Conservation (phyloP, 2,888 invertebrate genomes). For the Girardia tigrina region DNA sequence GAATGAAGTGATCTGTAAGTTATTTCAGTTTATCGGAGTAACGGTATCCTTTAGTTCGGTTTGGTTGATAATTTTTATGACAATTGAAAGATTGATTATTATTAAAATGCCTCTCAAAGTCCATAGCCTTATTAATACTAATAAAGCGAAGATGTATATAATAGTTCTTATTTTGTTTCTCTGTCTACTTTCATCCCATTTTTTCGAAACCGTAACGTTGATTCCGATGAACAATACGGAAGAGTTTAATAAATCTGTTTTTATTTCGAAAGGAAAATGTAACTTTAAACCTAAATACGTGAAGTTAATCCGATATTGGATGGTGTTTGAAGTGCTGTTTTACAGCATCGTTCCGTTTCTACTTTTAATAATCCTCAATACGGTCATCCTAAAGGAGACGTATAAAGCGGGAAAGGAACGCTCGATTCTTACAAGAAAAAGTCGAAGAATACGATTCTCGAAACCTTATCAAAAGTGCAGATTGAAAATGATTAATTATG, state of each 20-base stretch:
- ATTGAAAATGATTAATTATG: not conserved
- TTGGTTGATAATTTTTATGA: slow-evolving; percentile 47
- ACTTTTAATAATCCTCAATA: slow-evolving; percentile 25
- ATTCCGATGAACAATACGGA: not conserved
- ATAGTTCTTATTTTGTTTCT: slow-evolving; percentile 40
- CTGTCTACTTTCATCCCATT: slow-evolving; percentile 42
- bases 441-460: not conserved
- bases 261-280: not conserved
- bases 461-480: not conserved
- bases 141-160: slow-evolving; percentile 42
- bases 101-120: slow-evolving; percentile 45
- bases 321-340: slow-evolving; percentile 27
- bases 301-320: not conserved
- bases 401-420: slow-evolving; percentile 27
- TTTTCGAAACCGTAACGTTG: slow-evolving; percentile 41
- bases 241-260: not conserved
- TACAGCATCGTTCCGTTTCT: slow-evolving; percentile 35
- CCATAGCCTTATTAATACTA: slow-evolving; percentile 40
- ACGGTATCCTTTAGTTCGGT: slow-evolving; percentile 44
- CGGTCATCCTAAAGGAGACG: slow-evolving; percentile 5
- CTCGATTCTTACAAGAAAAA: not conserved
- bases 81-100: slow-evolving; percentile 45
- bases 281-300: not conserved
- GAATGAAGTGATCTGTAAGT: slow-evolving; percentile 42
- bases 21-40: slow-evolving; percentile 41